Base-by-base conservation (phyloP, 2,113 vertebrate species). In the Protomyctophum bolini region DNA sequence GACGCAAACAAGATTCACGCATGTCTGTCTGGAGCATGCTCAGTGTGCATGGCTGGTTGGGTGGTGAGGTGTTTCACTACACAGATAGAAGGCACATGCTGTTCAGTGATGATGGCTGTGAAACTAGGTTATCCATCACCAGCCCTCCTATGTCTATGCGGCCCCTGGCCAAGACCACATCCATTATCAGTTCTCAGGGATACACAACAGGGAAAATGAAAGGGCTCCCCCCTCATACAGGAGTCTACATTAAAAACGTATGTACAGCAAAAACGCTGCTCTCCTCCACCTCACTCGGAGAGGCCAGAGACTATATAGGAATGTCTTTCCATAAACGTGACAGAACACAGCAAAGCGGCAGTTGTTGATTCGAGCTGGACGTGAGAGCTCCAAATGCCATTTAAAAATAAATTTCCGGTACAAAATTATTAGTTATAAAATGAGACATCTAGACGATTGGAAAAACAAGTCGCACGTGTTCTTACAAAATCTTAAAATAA, bases 101-200 rank as follows among this genome's bases (percentile, higher is more conserved):
- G 72, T 47, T 15, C 61, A 28, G 88, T 86, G 89, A 92, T 92
- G 89, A 91, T 82, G 74, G 85, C 64, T 78, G 76, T 87, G 81
- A 88, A 88, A 91, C 87, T 79, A 88, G 79, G 82, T 89, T 87
- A 92, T 92, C 89, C 85, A 92, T 92, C 92, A 92, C 72, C 74
- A 72, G 81, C 75, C 58, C 51, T 84, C 79, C 56, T 84, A 74
- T 41, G 65, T 79, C 82, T 66, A 58, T 63, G 72, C n/a, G 87
- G 77, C 82, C 76, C 63, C 81, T n/a, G 66, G 80, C 89, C 88
- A 88, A 89, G 75, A 78, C 73, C 83, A 80, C 88, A 89, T 92
- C 86, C 68, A 84, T 91, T 92, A 87, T 86, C 82, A 86, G 82
- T 73, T 84, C 74, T 66, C 46, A 68, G 65, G 80, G 80, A 86